A percentile compares a stretch with the other conserved stretches of the same genome.
phyloP scores from a whole-genome alignment of 1,140 invertebrate genomes.

The Drosophila tsacasi region DNA sequence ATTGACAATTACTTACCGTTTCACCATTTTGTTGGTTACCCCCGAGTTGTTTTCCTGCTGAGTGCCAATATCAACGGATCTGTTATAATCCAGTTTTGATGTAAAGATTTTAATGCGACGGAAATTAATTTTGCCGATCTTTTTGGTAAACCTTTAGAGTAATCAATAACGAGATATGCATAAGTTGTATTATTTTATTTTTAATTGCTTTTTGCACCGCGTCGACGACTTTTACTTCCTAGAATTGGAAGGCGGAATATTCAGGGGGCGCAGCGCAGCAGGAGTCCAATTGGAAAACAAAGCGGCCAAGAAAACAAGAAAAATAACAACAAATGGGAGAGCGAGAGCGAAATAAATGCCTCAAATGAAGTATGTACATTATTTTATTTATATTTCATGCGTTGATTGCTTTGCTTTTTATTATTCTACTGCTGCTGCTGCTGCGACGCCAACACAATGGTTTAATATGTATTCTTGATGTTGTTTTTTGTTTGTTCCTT shows the following conservation, averaged over 20 bases:
- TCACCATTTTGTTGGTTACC: slow-evolving; percentile 85
- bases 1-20: slow-evolving; percentile 72
- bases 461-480: slow-evolving; percentile 27
- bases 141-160: slow-evolving; percentile 59
- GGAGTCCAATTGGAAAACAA: slow-evolving; percentile 56
- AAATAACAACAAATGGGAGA: slow-evolving; percentile 5
- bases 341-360: slow-evolving; percentile 1
- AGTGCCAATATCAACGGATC: slow-evolving; percentile 85
- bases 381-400: slow-evolving; percentile 54
- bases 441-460: slow-evolving; percentile 28
- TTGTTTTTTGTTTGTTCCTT: slow-evolving; percentile 14
- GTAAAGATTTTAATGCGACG: slow-evolving; percentile 84
- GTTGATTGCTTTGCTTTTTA: slow-evolving; percentile 42
- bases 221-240: slow-evolving; percentile 27
- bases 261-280: slow-evolving; percentile 23
- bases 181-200: slow-evolving; percentile 13
- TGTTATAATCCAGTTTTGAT: slow-evolving; percentile 85
- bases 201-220: slow-evolving; percentile 15
- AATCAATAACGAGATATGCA: slow-evolving; percentile 35
- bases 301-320: slow-evolving; percentile 14
- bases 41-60: slow-evolving; percentile 85
- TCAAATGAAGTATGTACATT: slow-evolving; percentile 12
- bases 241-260: slow-evolving; percentile 22
- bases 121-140: slow-evolving; percentile 81
- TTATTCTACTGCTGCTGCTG: slow-evolving; percentile 9